Evolutionary conservation across 2,797 vertebrate genomes (phyloP).

Genomic region (Clarias fuscus): DNA sequence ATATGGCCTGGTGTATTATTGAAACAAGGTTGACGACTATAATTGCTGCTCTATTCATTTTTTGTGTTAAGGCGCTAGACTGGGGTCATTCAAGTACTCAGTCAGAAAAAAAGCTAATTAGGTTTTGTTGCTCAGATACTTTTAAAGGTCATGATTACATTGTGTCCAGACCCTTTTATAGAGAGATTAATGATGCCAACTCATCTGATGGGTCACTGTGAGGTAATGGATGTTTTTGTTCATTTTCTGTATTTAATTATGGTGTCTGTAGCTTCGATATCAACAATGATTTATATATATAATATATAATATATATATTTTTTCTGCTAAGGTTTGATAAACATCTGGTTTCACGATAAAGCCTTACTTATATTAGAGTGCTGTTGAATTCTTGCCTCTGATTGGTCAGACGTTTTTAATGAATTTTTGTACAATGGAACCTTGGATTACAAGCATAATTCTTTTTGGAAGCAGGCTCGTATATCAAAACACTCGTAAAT

Average conservation of each 20-base stretch:
- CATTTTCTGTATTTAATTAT: background rate
- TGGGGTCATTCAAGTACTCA: slow-evolving; percentile 10
- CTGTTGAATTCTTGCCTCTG: background rate
- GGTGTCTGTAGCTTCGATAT: background rate
- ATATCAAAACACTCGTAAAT: too few relatives aligned
- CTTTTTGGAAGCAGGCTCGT: too few relatives aligned
- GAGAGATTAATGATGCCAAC: slow-evolving; percentile 11
- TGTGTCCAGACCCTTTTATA: background rate
- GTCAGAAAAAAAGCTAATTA: slow-evolving; percentile 18
- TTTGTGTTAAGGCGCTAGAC: slow-evolving; percentile 16
- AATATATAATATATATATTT: too few relatives aligned
- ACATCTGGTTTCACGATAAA: background rate
- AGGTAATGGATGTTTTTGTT: background rate
- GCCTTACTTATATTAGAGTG: background rate
- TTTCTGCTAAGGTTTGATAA: background rate
- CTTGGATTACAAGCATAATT: too few relatives aligned
- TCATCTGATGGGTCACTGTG: background rate
- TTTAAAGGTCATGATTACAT: slow-evolving; percentile 9
- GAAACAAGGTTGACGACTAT: background rate
- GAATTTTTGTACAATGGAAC: background rate
- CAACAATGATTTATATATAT: background rate
- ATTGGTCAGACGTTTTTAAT: background rate
- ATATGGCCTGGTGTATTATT: background rate
- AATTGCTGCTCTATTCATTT: background rate
- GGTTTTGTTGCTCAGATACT: background rate